Conservation (phyloP, 2,113 vertebrate genomes). For the Lycaon pictus region DNA sequence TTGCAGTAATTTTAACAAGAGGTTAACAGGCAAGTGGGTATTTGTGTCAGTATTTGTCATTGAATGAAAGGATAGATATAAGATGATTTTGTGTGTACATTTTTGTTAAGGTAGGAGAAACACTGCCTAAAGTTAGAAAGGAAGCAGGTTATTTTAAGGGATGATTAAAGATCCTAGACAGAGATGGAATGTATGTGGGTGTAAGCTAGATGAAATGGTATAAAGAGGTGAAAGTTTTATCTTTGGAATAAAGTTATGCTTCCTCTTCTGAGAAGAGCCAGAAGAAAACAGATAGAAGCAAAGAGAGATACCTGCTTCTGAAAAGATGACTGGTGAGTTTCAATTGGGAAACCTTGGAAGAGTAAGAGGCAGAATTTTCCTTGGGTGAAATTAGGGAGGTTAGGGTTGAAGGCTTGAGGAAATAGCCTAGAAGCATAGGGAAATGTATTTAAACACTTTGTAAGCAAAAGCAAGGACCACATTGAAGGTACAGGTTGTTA, state of each 20-base stretch:
- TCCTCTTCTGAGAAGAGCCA: not conserved
- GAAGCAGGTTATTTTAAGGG: not conserved
- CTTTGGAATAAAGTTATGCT: not conserved
- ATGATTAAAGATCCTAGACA: not conserved
- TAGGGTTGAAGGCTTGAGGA: not conserved
- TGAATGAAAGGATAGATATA: not conserved
- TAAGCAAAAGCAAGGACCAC: not conserved
- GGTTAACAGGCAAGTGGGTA: not conserved
- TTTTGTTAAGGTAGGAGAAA: not conserved
- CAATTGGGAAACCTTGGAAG: not conserved
- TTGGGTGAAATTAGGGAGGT: not conserved
- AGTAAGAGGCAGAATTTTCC: not conserved
- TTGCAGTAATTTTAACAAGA: constrained; percentile 24
- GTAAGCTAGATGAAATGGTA: not conserved
- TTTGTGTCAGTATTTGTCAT: constrained; percentile 35
- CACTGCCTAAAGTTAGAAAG: not conserved
- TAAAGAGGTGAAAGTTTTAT: not conserved
- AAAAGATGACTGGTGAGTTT: constrained; percentile 36
- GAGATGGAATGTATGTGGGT: not conserved
- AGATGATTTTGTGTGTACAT: not conserved
- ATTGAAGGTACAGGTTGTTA: constrained; percentile 6
- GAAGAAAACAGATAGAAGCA: not conserved
- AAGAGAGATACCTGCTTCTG: constrained; percentile 6
- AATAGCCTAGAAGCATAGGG: not conserved
- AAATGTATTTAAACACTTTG: not conserved